These are phyloP conservation scores for Capitulum mitella DNA, from an alignment of 2,888 invertebrate species.

Conservation along the genomic window DNA sequence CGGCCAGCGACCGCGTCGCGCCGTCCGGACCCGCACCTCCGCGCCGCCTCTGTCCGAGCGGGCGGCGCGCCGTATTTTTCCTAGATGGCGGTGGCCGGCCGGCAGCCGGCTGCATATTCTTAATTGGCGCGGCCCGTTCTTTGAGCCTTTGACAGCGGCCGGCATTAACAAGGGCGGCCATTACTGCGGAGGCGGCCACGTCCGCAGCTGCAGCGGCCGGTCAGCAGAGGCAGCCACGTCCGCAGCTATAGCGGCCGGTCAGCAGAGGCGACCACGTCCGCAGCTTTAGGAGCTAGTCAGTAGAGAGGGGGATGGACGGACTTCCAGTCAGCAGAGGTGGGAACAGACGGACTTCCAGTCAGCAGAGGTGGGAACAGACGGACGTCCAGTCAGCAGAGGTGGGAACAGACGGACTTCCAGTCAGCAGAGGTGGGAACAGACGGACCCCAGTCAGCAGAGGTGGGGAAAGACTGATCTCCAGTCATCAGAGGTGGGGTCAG, in stretches of 20 bases:
- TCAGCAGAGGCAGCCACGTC: not conserved
- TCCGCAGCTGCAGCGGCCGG: not conserved
- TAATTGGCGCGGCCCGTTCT: not conserved
- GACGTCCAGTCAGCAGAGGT: no score
- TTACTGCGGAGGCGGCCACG: not conserved
- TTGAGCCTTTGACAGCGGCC: not conserved
- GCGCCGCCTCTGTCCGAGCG: not conserved
- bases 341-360: no score
- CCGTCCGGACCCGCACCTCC: not conserved
- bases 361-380: no score
- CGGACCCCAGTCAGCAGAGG: no score
- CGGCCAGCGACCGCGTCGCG: not conserved
- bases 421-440: no score
- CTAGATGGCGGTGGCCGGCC: not conserved
- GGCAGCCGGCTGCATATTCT: conserved; percentile 10
- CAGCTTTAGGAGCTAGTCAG: no score
- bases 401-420: no score
- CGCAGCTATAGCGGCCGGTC: not conserved
- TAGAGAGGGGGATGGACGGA: no score
- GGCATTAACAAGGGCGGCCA: not conserved
- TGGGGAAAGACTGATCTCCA: no score
- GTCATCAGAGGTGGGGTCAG: no score
- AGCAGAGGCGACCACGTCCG: not conserved
- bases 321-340: no score
- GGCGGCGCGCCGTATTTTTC: not conserved